phyloP scores from a whole-genome alignment of 2,113 vertebrate genomes.

The Meles meles region DNA sequence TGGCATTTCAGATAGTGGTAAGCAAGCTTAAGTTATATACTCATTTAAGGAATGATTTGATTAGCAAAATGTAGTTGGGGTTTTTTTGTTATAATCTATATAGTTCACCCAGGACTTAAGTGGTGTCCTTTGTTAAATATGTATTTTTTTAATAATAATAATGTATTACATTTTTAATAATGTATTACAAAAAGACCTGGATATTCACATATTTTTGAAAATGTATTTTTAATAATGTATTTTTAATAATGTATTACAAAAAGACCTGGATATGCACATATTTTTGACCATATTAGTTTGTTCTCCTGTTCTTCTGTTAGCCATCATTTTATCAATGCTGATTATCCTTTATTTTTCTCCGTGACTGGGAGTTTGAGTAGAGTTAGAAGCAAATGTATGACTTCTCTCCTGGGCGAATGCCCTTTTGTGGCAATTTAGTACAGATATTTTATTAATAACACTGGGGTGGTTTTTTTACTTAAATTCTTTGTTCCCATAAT shows the following conservation, averaged over 20 bases:
- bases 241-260: background rate
- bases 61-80: background rate
- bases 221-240: too few species aligned
- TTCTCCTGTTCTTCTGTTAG: background rate
- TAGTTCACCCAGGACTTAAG: background rate
- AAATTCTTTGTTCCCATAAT: background rate
- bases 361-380: background rate
- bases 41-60: background rate
- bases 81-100: background rate
- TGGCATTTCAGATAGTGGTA: constrained; percentile 89
- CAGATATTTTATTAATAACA: background rate
- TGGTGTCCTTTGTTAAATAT: background rate
- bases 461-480: background rate
- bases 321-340: background rate
- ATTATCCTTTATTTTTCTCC: background rate
- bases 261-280: background rate
- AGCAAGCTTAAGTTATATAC: background rate
- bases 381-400: background rate
- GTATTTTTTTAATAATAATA: too few species aligned
- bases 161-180: too few species aligned
- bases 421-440: background rate
- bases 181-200: too few species aligned
- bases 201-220: too few species aligned
- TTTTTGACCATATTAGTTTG: background rate
- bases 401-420: background rate